A percentile compares a stretch with the other conserved stretches of the same genome.
Evolutionary conservation across 1,140 invertebrate species (phyloP).

Genomic region (Trinorchestia longiramus): DNA sequence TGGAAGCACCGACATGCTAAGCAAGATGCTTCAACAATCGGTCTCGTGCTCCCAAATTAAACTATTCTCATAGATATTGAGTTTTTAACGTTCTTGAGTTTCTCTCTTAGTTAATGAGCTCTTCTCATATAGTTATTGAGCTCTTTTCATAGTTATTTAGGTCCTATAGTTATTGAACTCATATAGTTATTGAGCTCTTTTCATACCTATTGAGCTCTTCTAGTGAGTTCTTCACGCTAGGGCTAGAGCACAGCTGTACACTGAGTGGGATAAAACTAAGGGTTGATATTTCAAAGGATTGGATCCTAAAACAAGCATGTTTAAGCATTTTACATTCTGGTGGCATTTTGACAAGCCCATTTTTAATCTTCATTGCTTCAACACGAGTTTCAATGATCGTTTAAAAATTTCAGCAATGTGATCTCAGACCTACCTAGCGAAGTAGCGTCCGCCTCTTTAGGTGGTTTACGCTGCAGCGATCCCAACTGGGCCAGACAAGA

Average conservation of each 20-base stretch:
- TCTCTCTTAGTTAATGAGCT: slow-evolving; percentile 23
- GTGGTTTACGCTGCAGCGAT: background rate
- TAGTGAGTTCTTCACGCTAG: background rate
- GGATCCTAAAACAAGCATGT: too few species aligned
- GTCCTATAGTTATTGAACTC: background rate
- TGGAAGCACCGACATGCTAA: background rate
- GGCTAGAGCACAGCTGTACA: too few species aligned
- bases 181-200: background rate
- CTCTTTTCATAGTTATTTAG: slow-evolving; percentile 15
- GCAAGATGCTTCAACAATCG: background rate
- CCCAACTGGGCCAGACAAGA: background rate
- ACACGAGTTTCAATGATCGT: too few species aligned
- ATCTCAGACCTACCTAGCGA: too few species aligned
- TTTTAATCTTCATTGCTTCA: too few species aligned
- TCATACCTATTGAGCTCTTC: slow-evolving; percentile 3
- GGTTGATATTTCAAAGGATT: too few species aligned
- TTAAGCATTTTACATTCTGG: too few species aligned
- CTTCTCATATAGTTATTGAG: background rate
- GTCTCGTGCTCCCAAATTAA: background rate
- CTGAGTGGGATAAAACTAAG: too few species aligned
- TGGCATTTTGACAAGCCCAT: too few species aligned
- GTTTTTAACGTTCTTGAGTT: too few species aligned
- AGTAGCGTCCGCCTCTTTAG: background rate
- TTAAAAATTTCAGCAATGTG: too few species aligned
- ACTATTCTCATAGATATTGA: background rate